Conservation (phyloP, 1,140 invertebrate genomes). For the Brachionus angularis region DNA sequence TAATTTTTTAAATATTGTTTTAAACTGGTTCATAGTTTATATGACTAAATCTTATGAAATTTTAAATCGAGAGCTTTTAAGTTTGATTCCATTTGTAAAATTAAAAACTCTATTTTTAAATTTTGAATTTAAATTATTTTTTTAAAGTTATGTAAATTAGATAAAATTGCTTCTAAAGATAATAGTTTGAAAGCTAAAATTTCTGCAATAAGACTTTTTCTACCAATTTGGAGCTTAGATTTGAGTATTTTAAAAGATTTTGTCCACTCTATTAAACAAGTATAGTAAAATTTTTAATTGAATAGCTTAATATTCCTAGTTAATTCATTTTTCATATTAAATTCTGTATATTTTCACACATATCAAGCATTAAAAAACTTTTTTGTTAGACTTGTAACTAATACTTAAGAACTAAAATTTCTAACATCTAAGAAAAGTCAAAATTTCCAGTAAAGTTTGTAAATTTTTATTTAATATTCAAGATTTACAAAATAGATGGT, state of each 20-base stretch:
- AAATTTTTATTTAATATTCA: not conserved
- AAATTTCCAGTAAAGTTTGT: not conserved
- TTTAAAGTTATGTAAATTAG: conserved; percentile 1
- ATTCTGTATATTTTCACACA: too few relatives aligned
- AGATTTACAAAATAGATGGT: not conserved
- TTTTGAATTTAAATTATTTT: too few relatives aligned
- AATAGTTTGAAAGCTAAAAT: not conserved
- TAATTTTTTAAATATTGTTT: conserved; percentile 12
- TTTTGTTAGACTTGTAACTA: too few relatives aligned
- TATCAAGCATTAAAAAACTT: too few relatives aligned
- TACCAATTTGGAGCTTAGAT: conserved; percentile 6
- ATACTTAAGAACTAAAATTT: too few relatives aligned
- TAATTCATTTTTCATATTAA: too few relatives aligned
- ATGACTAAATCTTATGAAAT: conserved; percentile 1
- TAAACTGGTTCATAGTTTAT: conserved; percentile 23
- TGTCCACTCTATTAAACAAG: not conserved
- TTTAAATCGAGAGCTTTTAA: not conserved
- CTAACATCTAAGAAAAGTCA: too few relatives aligned
- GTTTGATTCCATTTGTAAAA: not conserved
- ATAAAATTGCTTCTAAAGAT: not conserved
- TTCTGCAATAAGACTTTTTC: not conserved
- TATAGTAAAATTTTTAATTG: too few relatives aligned
- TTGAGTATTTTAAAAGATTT: not conserved
- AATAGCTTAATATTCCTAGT: too few relatives aligned
- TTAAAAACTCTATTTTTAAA: not conserved